phyloP scores from a whole-genome alignment of 2,797 vertebrate genomes.

The Malurus splendens region DNA sequence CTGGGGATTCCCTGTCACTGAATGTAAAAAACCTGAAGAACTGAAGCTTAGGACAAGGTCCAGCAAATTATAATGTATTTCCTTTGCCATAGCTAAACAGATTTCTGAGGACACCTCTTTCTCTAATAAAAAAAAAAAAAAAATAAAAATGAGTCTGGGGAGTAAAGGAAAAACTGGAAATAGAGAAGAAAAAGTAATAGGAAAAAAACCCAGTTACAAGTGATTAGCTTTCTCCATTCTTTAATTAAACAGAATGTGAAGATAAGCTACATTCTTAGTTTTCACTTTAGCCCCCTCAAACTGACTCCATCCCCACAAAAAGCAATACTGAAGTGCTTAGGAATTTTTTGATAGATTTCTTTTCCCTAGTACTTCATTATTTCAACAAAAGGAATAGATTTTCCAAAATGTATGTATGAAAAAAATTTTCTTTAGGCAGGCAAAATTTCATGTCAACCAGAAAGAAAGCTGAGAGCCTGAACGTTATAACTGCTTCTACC shows the following conservation, averaged over 20 bases:
- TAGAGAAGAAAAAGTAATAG: neutral
- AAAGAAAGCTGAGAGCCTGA: neutral
- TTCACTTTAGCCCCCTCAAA: neutral
- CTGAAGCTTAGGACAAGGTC: neutral
- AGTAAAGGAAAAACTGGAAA: neutral
- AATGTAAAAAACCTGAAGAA: neutral
- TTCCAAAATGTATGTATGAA: neutral
- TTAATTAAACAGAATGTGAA: neutral
- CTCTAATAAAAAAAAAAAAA: neutral
- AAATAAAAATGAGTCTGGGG: rapidly evolving
- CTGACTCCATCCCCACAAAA: neutral
- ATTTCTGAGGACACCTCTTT: neutral
- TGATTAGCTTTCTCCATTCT: neutral
- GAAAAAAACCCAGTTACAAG: neutral
- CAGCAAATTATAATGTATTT: neutral
- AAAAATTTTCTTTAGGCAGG: neutral
- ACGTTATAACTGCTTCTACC: neutral
- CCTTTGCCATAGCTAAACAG: neutral
- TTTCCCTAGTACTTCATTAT: neutral
- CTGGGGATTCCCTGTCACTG: neutral
- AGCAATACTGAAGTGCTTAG: neutral
- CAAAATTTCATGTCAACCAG: neutral
- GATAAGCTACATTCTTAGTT: neutral
- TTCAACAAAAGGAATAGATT: neutral
- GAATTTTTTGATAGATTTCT: neutral